These are phyloP conservation scores for Drosophila leontia DNA, from an alignment of 1,140 invertebrate species.

Conservation along the genomic window DNA sequence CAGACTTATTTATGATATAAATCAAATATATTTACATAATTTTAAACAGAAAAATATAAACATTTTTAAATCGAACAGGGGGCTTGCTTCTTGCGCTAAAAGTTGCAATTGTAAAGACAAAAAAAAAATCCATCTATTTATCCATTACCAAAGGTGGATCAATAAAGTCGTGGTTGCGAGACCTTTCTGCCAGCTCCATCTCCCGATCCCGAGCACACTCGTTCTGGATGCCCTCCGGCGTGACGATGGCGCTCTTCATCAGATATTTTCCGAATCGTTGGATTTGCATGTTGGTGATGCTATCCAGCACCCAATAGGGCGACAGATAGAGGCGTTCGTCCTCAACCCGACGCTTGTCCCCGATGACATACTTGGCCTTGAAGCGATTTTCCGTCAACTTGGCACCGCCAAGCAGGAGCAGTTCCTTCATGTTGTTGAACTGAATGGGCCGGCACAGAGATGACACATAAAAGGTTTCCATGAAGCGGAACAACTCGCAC, in stretches of 20 bases:
- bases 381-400: conserved; percentile 76
- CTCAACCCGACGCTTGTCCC: conserved; percentile 69
- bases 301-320: conserved; percentile 86
- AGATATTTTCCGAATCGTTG: conserved; percentile 69
- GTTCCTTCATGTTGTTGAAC: conserved; percentile 85
- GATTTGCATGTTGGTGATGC: conserved; percentile 75
- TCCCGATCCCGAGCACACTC: conserved; percentile 33
- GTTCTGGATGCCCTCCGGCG: conserved; percentile 54
- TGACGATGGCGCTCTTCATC: conserved; percentile 70
- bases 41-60: neutral
- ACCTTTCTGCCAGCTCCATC: neutral
- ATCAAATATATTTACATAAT: conserved; percentile 25
- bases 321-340: conserved; percentile 81
- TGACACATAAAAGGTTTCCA: conserved; percentile 85
- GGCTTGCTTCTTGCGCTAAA: neutral
- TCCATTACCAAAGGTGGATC: conserved; percentile 60
- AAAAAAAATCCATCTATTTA: conserved; percentile 35
- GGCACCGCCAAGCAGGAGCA: conserved; percentile 85
- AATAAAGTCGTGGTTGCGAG: conserved; percentile 14
- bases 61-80: neutral
- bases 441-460: conserved; percentile 67
- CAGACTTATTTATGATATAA: neutral
- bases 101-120: neutral
- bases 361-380: conserved; percentile 85
- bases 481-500: conserved; percentile 85